phyloP scores from a whole-genome alignment of 1,140 invertebrate genomes.

The Centruroides sculpturatus region DNA sequence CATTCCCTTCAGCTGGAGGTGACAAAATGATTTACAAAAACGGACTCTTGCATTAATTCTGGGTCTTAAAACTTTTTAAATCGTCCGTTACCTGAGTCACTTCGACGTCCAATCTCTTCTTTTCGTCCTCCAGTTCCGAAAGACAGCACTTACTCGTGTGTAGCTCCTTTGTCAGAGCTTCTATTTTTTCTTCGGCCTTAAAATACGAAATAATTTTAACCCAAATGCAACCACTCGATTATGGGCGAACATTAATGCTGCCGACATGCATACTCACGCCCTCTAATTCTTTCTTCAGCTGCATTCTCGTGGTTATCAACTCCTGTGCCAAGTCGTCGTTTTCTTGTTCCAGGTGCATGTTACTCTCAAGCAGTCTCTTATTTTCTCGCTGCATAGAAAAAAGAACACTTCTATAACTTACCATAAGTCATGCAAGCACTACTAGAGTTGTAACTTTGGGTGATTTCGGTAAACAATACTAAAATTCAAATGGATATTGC shows the following conservation, averaged over 20 bases:
- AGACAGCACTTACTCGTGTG: slow-evolving; percentile 54
- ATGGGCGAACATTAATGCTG: neutral
- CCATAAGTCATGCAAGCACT: no score
- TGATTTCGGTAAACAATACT: no score
- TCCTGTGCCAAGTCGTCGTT: slow-evolving; percentile 50
- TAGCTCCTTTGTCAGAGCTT: slow-evolving; percentile 62
- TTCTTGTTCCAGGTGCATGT: slow-evolving; percentile 43
- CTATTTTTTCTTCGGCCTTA: slow-evolving; percentile 55
- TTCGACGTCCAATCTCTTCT: slow-evolving; percentile 59
- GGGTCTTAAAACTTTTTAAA: no score
- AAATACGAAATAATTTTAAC: slow-evolving; percentile 1
- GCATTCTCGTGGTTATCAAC: slow-evolving; percentile 42
- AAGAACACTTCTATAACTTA: no score
- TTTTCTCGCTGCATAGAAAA: slow-evolving; percentile 35
- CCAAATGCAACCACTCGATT: neutral
- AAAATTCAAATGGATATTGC: no score
- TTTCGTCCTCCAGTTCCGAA: slow-evolving; percentile 65
- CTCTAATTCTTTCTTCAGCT: slow-evolving; percentile 39
- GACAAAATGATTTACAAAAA: neutral
- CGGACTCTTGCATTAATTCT: no score
- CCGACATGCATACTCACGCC: slow-evolving; percentile 23
- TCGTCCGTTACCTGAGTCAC: slow-evolving; percentile 44
- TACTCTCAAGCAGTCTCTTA: slow-evolving; percentile 34
- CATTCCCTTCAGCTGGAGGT: slow-evolving; percentile 59
- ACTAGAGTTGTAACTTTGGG: no score